Evolutionary conservation across 53 echinoderm and acorn worm genomes (phyloP), one percentile per base, ranked within the genome.

Genomic region (Patiria pectinifera): DNA sequence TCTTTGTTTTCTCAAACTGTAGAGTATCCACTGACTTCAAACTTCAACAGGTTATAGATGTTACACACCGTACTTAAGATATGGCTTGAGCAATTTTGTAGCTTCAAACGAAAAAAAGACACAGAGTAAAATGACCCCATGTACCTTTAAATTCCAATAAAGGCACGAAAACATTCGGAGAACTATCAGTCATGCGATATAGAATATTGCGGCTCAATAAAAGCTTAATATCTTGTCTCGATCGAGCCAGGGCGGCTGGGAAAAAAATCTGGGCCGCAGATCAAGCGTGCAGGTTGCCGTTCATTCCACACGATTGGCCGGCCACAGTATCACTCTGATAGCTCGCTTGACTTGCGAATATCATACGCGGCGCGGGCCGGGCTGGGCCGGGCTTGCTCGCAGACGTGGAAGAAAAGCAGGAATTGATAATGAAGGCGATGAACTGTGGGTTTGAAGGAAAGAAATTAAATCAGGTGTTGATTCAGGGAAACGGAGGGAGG

Each of bases 291-390:
- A 59, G 86, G 79, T 63, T 66, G 47, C 90, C 80, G 80, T 90
- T 90, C 82, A 90, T 90, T 90, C 90, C 90, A 66, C 90, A 14
- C 71, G 62, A 81, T 81, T 69, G 90, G 35, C 47, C 24, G 9
- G 90, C 69, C 62, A 90, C 90, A 80, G 90, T 90, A 80, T 61
- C 88, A 53, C 78, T n/a, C 24, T 45, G 59, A 77, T 15, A 19
- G 26, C 78, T 59, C 61, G 88, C 78, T 88, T 88, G 59, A 88
- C 47, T 88, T 88, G 61, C 61, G 19, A 22, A 80, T 80, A 80
- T 11, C 21, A 47, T 80, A 13, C 80, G 10, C 46, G 80, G 48
- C 80, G 24, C 74, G 9, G 74, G 24, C 74, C n/a, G 22, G 74
- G 19, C 24, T 2, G 23, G 74, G 24, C 22, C 2, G 2, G 22